Evolutionary conservation across 2,113 vertebrate genomes (phyloP).

Genomic region (Paralichthys olivaceus): DNA sequence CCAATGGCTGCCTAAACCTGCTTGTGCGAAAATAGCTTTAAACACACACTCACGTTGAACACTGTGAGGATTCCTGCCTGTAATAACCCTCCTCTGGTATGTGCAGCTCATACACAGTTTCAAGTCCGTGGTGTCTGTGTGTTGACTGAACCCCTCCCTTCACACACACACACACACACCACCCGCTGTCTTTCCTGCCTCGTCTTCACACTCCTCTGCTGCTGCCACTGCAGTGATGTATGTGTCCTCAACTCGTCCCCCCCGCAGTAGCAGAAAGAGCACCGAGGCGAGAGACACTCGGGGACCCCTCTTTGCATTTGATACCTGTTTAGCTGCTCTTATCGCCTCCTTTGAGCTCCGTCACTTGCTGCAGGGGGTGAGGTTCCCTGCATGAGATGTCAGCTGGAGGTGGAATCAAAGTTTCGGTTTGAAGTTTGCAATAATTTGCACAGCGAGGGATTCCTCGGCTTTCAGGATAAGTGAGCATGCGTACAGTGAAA

Average conservation of each 20-base stretch:
- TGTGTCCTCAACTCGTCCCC: constrained; percentile 15
- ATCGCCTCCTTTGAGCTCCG: not conserved
- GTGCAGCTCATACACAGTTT: constrained; percentile 47
- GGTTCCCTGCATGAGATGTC: not conserved
- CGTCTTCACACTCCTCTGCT: constrained; percentile 2
- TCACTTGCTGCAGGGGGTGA: not conserved
- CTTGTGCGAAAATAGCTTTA: constrained; percentile 41
- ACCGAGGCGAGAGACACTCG: constrained; percentile 8
- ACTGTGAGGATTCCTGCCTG: constrained; percentile 37
- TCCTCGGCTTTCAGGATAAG: not conserved
- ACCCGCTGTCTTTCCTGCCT: not conserved
- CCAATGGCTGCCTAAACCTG: constrained; percentile 34
- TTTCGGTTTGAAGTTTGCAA: not conserved
- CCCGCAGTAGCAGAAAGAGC: constrained; percentile 1
- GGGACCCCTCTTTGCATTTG: not conserved
- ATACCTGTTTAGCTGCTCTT: constrained; percentile 42
- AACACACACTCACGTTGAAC: constrained; percentile 15
- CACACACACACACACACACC: not conserved
- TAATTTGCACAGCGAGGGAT: not conserved
- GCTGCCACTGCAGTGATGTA: not conserved
- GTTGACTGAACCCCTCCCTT: constrained; percentile 17
- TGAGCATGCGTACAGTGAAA: not conserved
- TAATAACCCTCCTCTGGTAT: constrained; percentile 52
- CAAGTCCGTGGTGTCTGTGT: constrained; percentile 27
- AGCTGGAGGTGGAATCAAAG: constrained; percentile 19